Percentiles rank a stretch among this genome's conserved stretches.
These are phyloP conservation scores for Sinohyriopsis cumingii DNA, from an alignment of 2,888 invertebrate species.

Conservation along the genomic window DNA sequence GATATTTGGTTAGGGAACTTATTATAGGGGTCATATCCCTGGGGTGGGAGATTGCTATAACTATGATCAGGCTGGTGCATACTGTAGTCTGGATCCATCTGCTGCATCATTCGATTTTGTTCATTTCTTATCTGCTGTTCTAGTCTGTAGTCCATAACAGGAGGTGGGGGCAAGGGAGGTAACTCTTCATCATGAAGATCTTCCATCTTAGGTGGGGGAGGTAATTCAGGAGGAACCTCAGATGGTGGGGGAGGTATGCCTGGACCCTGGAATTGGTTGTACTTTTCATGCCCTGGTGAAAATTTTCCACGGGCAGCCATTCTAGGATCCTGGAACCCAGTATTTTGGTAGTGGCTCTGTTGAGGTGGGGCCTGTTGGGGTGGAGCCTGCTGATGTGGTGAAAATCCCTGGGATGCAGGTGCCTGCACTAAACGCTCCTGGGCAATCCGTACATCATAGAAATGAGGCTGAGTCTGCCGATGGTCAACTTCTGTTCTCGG, in stretches of 20 bases:
- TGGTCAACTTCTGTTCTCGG: constrained; percentile 54
- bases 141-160: constrained; percentile 61
- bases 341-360: constrained; percentile 34
- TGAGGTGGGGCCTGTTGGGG: constrained; percentile 22
- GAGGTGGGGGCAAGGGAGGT: constrained; percentile 73
- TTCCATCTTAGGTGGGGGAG: constrained; percentile 70
- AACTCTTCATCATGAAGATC: constrained; percentile 57
- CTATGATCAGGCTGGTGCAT: constrained; percentile 28
- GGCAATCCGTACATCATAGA: constrained; percentile 40
- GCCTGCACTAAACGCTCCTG: constrained; percentile 20
- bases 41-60: constrained; percentile 39
- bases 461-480: constrained; percentile 55
- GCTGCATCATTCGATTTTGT: constrained; percentile 48
- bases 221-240: constrained; percentile 71
- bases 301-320: constrained; percentile 27
- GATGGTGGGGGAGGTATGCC: constrained; percentile 76
- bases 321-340: constrained; percentile 35
- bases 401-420: constrained; percentile 10
- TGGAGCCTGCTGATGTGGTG: constrained; percentile 19
- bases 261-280: constrained; percentile 29
- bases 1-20: no score
- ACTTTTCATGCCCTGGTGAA: constrained; percentile 32
- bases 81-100: constrained; percentile 13
- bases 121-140: constrained; percentile 77
- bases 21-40: not conserved